phyloP scores from a whole-genome alignment of 1,140 invertebrate genomes.

The Eumaeus atala region DNA sequence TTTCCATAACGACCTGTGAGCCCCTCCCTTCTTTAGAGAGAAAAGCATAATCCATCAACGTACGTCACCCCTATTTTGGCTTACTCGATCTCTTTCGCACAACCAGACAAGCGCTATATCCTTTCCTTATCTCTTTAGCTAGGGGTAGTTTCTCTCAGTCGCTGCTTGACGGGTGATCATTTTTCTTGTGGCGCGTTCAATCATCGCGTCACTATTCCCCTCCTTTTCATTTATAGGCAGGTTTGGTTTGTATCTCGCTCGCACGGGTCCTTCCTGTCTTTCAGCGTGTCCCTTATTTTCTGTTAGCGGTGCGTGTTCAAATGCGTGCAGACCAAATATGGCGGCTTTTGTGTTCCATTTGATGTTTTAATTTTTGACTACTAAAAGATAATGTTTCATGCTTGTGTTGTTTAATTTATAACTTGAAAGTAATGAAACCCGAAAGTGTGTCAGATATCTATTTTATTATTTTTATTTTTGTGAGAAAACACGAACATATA shows the following conservation, averaged over 20 bases:
- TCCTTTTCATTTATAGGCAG: conserved; percentile 52
- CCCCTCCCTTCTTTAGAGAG: conserved; percentile 75
- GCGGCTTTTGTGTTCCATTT: conserved; percentile 72
- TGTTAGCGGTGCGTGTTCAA: conserved; percentile 73
- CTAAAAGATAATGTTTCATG: conserved; percentile 33
- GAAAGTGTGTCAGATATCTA: no score
- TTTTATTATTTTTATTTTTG: no score
- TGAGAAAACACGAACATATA: no score
- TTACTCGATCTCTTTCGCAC: conserved; percentile 47
- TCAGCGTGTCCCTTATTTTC: conserved; percentile 73
- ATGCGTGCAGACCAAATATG: conserved; percentile 71
- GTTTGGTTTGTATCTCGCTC: conserved; percentile 50
- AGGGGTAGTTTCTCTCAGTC: conserved; percentile 76
- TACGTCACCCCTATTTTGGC: conserved; percentile 75
- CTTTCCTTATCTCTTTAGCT: conserved; percentile 55
- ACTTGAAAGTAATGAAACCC: background rate
- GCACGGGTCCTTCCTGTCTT: conserved; percentile 69
- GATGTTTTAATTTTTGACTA: conserved; percentile 72
- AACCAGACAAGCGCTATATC: conserved; percentile 27
- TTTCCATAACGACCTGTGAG: conserved; percentile 76
- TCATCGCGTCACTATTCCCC: conserved; percentile 74
- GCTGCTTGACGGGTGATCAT: conserved; percentile 75
- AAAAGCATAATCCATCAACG: conserved; percentile 76
- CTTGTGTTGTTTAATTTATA: background rate
- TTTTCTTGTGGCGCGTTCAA: conserved; percentile 76